phyloP scores from a whole-genome alignment of 2,888 invertebrate species.

The Xestia rhomboidea region DNA sequence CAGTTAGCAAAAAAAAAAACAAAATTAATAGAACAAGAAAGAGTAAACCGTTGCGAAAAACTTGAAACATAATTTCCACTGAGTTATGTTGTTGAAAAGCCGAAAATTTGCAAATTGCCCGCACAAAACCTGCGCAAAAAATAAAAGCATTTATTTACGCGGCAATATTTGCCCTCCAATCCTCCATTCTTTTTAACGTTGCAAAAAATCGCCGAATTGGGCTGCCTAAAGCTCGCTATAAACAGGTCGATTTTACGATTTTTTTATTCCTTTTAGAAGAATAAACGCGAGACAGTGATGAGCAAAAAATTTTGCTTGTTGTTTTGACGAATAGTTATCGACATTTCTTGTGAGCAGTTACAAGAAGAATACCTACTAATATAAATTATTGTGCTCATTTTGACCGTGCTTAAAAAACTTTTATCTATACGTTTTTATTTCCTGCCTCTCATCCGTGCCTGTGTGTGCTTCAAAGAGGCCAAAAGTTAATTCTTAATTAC shows the following conservation, averaged over 20 bases:
- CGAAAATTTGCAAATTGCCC: conserved; percentile 37
- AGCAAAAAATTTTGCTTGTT: conserved; percentile 49
- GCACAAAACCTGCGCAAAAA: conserved; percentile 30
- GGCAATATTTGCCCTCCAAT: conserved; percentile 47
- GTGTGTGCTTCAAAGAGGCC: background rate
- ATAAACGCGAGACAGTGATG: conserved; percentile 50
- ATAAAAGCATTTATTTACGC: conserved; percentile 42
- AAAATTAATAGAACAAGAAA: background rate
- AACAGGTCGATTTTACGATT: conserved; percentile 58
- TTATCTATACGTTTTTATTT: background rate
- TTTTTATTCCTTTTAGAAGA: conserved; percentile 55
- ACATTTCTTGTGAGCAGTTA: conserved; percentile 31
- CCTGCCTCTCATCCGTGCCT: background rate
- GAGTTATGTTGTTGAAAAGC: conserved; percentile 5
- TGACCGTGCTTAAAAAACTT: background rate
- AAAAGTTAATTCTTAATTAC: conserved; percentile 25
- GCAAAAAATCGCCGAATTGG: conserved; percentile 57
- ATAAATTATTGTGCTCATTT: conserved; percentile 15
- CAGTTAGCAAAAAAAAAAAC: background rate
- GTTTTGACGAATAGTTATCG: conserved; percentile 45
- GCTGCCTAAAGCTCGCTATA: conserved; percentile 58
- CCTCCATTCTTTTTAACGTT: conserved; percentile 45
- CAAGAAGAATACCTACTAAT: conserved; percentile 10
- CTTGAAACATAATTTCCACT: conserved; percentile 4
- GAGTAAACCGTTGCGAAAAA: conserved; percentile 1